Base-by-base conservation (phyloP, 2,888 invertebrate genomes). In the Rhagonycha fulva region DNA sequence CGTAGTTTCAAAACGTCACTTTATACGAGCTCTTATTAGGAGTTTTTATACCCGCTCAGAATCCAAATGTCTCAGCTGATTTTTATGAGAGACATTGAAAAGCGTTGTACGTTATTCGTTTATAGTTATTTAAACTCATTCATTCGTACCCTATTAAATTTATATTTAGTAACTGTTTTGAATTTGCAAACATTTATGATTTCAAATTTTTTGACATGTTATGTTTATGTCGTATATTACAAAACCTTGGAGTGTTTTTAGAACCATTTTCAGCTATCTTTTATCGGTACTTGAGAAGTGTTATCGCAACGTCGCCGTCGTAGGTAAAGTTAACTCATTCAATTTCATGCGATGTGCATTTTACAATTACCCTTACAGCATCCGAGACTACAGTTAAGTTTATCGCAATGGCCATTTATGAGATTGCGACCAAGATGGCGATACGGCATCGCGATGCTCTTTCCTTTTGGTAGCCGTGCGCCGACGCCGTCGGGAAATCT, bases 381-480 rank as follows among this genome's bases (percentile, higher is more conserved):
- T 79, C 70, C 78, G 78, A 81, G 80, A 82, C 75, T 75, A 75
- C 85, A 84, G 83, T 85, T 83, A 85, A 84, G 85, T 86, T 87
- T 86, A 87, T 87, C 87, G 86, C 84, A 83, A 86, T 86, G 85
- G 86, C 87, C 88, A 87, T 87, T 88, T 87, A 86, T 86, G 85
- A 86, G 87, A 87, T 87, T 86, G 87, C 87, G 84, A 85, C 85
- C 86, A 87, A 87, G 87, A 87, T 87, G 87, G 87, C 86, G 87
- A 78, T 81, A 79, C 79, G 83, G 83, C 82, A 85, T 84, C 84
- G 84, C 83, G 85, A 82, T 84, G 85, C 81, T 82, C 77, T 76
- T 75, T 74, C 76, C 76, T 70, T 74, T 70, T 63, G 62, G 73
- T 60, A 73, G 72, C 68, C 77, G 80, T 79, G 83, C 82, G 80